These are phyloP conservation scores for Herminia tarsipennalis DNA, from an alignment of 2,888 invertebrate species.

Conservation along the genomic window DNA sequence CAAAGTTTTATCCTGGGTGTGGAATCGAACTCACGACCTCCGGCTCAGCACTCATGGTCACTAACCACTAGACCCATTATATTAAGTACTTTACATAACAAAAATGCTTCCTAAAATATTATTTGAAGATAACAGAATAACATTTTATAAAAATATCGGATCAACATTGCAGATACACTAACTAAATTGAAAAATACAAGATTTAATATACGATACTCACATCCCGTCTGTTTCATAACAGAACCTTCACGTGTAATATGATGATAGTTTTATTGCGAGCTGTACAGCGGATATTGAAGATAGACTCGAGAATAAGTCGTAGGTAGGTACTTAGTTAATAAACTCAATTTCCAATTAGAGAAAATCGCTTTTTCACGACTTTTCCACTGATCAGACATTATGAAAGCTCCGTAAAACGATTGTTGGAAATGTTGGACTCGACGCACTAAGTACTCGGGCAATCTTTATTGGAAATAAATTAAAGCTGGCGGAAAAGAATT, in stretches of 20 bases:
- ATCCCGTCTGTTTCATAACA: conserved; percentile 29
- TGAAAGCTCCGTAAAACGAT: conserved; percentile 55
- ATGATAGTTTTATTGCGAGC: conserved; percentile 30
- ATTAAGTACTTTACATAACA: too few species aligned
- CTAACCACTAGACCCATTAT: too few species aligned
- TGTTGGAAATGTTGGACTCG: conserved; percentile 35
- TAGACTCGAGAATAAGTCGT: conserved; percentile 31
- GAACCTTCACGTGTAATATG: conserved; percentile 17
- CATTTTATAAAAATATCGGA: not conserved
- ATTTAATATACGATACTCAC: conserved; percentile 26
- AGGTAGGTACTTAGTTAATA: conserved; percentile 48
- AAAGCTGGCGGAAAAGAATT: conserved; percentile 55
- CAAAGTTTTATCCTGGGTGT: too few species aligned
- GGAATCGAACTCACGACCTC: too few species aligned
- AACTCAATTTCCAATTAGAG: conserved; percentile 62
- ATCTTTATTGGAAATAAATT: conserved; percentile 65
- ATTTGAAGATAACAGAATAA: not conserved
- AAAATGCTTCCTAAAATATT: too few species aligned
- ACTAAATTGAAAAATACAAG: conserved; percentile 11
- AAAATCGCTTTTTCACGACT: conserved; percentile 58
- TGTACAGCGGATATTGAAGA: conserved; percentile 36
- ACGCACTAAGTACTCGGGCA: conserved; percentile 45
- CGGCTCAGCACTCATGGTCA: too few species aligned
- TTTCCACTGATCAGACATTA: conserved; percentile 58
- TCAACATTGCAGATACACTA: not conserved